Base-by-base conservation (phyloP, 2,888 invertebrate genomes). In the Caenorhabditis wallacei region DNA sequence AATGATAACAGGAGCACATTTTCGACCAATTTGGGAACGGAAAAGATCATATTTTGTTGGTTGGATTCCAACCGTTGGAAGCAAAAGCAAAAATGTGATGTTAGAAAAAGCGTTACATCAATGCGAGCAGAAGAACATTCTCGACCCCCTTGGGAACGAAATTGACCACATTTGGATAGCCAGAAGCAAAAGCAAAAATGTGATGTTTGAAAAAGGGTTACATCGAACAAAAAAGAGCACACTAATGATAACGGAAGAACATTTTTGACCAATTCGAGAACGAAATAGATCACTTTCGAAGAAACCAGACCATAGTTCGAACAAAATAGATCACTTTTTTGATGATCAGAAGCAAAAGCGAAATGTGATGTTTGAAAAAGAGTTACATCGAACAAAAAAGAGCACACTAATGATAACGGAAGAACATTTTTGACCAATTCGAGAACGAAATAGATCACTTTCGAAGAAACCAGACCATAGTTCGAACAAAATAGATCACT, bases 41-140 rank as follows among this genome's bases (percentile, higher is more conserved):
- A n/a, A n/a, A n/a, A n/a, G n/a, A n/a, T n/a, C n/a, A n/a, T 48
- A 18, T 13, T 2, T 43, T 43, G 43, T 8, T 43, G 40, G n/a
- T n/a, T n/a, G n/a, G n/a, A n/a, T n/a, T n/a, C n/a, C n/a, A n/a
- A n/a, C n/a, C n/a, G 11, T 40, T 11, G 40, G 11, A 48, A 48
- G 46, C 46, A 48, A 48, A 48, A 48, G 46, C 46, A 18, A 48
- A n/a, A 48, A 18, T 18, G 18, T 48, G 46, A 48, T 48, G 40
- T 48, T 48, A 8, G 30, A 30, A 8, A 8, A 40, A 40, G 40
- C 10, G 40, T 13, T 2, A 40, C 40, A 10, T 40, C 40, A 40
- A 40, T 40, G 13, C 4, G n/a, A n/a, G n/a, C n/a, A n/a, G n/a
- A n/a, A n/a, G n/a, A n/a, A n/a, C n/a, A n/a, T n/a, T n/a, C n/a